Evolutionary conservation across 2,797 vertebrate species (phyloP).

Genomic region (Oreonectes daqikongensis): DNA sequence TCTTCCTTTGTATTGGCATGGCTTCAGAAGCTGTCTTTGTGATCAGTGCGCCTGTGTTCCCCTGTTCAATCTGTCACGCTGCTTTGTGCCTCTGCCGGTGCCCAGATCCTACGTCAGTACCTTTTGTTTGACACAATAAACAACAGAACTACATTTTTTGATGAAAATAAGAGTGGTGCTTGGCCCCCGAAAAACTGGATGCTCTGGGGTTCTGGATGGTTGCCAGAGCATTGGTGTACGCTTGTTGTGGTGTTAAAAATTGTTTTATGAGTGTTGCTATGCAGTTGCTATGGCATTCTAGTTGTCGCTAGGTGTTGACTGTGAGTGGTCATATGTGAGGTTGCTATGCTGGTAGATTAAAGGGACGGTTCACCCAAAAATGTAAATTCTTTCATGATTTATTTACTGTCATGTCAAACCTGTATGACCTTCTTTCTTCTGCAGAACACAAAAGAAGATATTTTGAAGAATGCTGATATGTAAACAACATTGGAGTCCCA

Average conservation of each 20-base stretch:
- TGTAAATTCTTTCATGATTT: too few species aligned
- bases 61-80: slow-evolving; percentile 41
- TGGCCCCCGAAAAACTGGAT: neutral
- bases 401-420: too few species aligned
- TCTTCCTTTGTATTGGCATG: slow-evolving; percentile 30
- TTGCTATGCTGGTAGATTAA: neutral
- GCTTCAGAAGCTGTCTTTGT: slow-evolving; percentile 51
- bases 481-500: too few species aligned
- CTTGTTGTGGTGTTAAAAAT: neutral
- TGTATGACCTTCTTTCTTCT: too few species aligned
- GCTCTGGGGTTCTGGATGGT: neutral
- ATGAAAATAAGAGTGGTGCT: neutral
- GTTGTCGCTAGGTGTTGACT: neutral
- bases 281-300: neutral
- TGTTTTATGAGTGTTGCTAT: neutral
- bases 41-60: slow-evolving; percentile 59
- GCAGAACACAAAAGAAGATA: too few species aligned
- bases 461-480: too few species aligned
- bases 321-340: neutral
- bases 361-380: too few species aligned
- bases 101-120: slow-evolving; percentile 37
- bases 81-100: slow-evolving; percentile 52
- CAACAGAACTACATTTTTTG: slow-evolving; percentile 43
- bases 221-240: neutral
- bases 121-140: slow-evolving; percentile 43